A percentile compares a stretch with the other conserved stretches of the same genome.
phyloP scores from a whole-genome alignment of 2,888 invertebrate species.

The Sphaeridia pumilis region DNA sequence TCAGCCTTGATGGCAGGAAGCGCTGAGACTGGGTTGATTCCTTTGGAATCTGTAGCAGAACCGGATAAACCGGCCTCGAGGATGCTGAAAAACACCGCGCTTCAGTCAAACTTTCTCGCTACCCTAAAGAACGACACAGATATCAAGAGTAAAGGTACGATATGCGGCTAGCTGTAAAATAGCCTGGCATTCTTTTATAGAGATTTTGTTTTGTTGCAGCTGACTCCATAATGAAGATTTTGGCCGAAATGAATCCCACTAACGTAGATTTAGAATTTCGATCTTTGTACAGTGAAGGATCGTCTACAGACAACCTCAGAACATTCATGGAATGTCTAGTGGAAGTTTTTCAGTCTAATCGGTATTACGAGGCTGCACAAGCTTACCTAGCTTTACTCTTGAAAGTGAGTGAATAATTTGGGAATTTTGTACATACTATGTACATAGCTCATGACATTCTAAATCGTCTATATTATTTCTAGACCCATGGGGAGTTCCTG shows the following conservation, averaged over 20 bases:
- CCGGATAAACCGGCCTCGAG: background rate
- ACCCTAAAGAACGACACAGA: background rate
- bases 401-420: slow-evolving; percentile 49
- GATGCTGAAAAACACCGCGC: background rate
- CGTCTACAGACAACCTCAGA: slow-evolving; percentile 56
- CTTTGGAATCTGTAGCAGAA: background rate
- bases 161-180: background rate
- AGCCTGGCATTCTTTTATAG: slow-evolving; percentile 5
- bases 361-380: slow-evolving; percentile 78
- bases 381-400: slow-evolving; percentile 79
- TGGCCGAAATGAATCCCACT: slow-evolving; percentile 66
- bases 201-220: slow-evolving; percentile 34
- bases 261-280: slow-evolving; percentile 78
- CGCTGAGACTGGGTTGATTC: background rate
- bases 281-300: slow-evolving; percentile 61
- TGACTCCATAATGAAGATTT: slow-evolving; percentile 47
- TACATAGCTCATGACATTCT: background rate
- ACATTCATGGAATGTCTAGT: slow-evolving; percentile 66
- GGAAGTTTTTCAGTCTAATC: slow-evolving; percentile 58
- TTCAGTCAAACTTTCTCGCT: background rate
- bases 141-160: no score
- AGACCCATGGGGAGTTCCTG: slow-evolving; percentile 16
- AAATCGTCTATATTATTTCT: background rate
- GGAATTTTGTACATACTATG: no score
- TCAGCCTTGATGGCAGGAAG: slow-evolving; percentile 54